Base-by-base conservation (phyloP, 1,140 invertebrate species). In the Magallana ariakensis region DNA sequence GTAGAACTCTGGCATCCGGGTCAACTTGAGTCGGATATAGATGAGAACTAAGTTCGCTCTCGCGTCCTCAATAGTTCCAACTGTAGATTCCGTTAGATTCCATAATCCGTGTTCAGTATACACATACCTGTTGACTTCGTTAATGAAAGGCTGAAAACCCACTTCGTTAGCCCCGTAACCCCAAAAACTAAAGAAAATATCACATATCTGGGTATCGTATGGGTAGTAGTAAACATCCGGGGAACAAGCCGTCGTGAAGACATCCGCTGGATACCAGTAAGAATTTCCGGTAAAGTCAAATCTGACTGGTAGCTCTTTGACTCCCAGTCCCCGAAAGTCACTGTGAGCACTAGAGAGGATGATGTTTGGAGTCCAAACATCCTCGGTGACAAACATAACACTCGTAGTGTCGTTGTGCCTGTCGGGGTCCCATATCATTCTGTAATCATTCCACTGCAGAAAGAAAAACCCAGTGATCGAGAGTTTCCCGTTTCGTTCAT, bases 201-300 rank as follows among this genome's bases (percentile, higher is more conserved):
- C 19, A 56, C 87, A 88, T 16, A 1, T 57, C 84, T 92, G 91
- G 26, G 84, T 88, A 82, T 92, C 91, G 22, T 88, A 90, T 6
- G 91, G 91, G 60, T 89, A 92, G 85, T 90, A 89, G 2, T 87
- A 89, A 19, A 92, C 75, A 80, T 92, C 88, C 19, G 90, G 80
- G n/a, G 86, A 62, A 58, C 90, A 90, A 0, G 84, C 58, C 0
- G 84, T 75, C 6, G 87, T 70, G 53, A 93, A 89, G 83, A 95
- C 95, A 22, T 95, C 95, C 19, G 95, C 95, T 0, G 95, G 95
- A 10, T 94, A 94, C 95, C 95, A 96, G 87, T 95, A 94, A 0
- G 96, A 95, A 66, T 94, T 56, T 5, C 90, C 90, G n/a, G 56
- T 19, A 26, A 10, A 11, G n/a, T 62, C 58, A 9, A 85, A 83